Evolutionary conservation across 2,797 vertebrate genomes (phyloP).

Genomic region (Crenuchus spilurus): DNA sequence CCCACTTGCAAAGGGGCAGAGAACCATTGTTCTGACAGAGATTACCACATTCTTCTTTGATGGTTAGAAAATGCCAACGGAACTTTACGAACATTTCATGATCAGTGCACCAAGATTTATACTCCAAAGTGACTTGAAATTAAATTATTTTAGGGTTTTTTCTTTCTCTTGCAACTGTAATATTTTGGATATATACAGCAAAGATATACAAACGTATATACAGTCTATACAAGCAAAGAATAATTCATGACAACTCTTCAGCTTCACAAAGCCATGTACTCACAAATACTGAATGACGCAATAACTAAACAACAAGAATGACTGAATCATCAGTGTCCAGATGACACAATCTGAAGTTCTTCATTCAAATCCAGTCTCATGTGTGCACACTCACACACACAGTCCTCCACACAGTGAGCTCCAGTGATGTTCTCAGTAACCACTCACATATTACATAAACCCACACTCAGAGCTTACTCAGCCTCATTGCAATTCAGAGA

Average conservation of each 20-base stretch:
- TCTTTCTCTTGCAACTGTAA: no score
- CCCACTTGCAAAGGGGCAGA: background rate
- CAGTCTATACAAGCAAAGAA: background rate
- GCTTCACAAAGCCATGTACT: background rate
- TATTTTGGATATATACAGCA: no score
- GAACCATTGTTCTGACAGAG: background rate
- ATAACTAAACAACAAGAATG: background rate
- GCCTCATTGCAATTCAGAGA: slow-evolving; percentile 6
- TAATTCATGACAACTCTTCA: no score
- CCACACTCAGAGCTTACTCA: slow-evolving; percentile 31
- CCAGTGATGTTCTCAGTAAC: slow-evolving; percentile 7
- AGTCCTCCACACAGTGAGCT: background rate
- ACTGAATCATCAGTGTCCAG: background rate
- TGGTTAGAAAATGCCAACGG: no score
- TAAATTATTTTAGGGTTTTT: no score
- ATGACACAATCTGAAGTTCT: background rate
- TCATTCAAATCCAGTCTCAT: background rate
- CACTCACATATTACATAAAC: slow-evolving; percentile 38
- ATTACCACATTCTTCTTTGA: background rate
- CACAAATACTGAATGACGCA: background rate
- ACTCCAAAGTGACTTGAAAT: no score
- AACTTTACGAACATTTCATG: no score
- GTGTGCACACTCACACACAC: slow-evolving; percentile 4
- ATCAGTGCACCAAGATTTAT: no score
- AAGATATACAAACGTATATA: slow-evolving; percentile 11